Base-by-base conservation (phyloP, 2,888 invertebrate genomes). In the Linnaemya tessellans region DNA sequence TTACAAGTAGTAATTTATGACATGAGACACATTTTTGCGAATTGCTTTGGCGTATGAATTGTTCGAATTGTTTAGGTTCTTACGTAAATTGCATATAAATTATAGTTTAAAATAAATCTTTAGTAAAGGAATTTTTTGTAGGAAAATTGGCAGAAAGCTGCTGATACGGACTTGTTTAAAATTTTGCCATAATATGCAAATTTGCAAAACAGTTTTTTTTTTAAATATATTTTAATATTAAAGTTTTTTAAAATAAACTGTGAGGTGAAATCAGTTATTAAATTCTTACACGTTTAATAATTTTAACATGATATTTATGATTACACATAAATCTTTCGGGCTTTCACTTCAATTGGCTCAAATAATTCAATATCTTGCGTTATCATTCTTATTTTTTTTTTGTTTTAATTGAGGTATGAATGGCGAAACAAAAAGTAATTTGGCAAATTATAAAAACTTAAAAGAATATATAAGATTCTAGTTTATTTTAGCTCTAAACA, bases 1-100 rank as follows among this genome's bases (percentile, higher is more conserved):
- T 85, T 85, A 82, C 81, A 79, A 70, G 51, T 58, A n/a, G 46
- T 77, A 82, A 85, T 85, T 85, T 85, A 81, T 85, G 81, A 71
- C 43, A 74, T 74, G 79, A 70, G 22, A 58, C 38, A 41, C 22
- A 80, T 75, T 80, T 74, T n/a, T 46, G 43, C 35, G 35, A 68
- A 68, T 38, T 68, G 56, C 41, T 30, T 41, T 70, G 64, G 56
- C n/a, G 30, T n/a, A 35, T 60, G 13, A 41, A 49, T 68, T 38
- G n/a, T 70, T 56, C 54, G 43, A 38, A 49, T 49, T 60, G 18
- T 41, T 62, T 18, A 43, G 20, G 22, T 75, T 70, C 62, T 62
- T 77, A 82, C 82, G 70, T 65, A 64, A 77, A 82, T 41, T 71
- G 82, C 77, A 82, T 82, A 56, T 71, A 77, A 82, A 82, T 64